These are phyloP conservation scores for Tenrec ecaudatus DNA, from an alignment of 2,113 vertebrate species.

Conservation along the genomic window DNA sequence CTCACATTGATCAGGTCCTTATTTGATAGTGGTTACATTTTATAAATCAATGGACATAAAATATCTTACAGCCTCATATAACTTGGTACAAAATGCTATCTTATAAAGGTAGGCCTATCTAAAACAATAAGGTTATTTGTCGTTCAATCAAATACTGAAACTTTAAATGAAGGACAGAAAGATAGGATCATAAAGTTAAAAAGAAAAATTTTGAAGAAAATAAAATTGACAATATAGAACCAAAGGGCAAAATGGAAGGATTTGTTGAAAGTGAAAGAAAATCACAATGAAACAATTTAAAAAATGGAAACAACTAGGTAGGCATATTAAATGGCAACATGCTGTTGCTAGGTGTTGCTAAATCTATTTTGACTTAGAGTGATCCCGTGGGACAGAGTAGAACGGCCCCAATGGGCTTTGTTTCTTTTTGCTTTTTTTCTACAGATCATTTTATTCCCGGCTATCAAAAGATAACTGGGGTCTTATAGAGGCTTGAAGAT, in stretches of 20 bases:
- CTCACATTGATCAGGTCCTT: conserved; percentile 50
- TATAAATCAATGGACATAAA: conserved; percentile 53
- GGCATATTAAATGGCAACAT: background rate
- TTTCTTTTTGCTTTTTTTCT: too few relatives aligned
- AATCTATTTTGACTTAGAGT: background rate
- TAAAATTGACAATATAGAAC: conserved; percentile 13
- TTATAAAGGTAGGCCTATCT: conserved; percentile 20
- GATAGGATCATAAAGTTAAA: conserved; percentile 11
- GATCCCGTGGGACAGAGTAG: background rate
- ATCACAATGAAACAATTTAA: background rate
- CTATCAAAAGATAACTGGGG: too few relatives aligned
- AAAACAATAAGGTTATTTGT: conserved; percentile 18
- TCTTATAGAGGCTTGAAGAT: too few relatives aligned
- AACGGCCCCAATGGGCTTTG: background rate
- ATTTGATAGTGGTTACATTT: conserved; percentile 57
- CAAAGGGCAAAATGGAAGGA: background rate
- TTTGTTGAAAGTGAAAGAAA: background rate
- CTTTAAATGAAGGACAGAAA: conserved; percentile 35
- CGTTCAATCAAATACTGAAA: conserved; percentile 29
- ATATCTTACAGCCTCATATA: conserved; percentile 36
- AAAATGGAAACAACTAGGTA: background rate
- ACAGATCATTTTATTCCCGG: too few relatives aligned
- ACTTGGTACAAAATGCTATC: conserved; percentile 42
- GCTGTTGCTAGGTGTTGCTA: background rate
- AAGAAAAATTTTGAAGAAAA: background rate